Evolutionary conservation across 2,113 vertebrate species (phyloP), one percentile per base, ranked within the genome.

Genomic region (Globicephala melas): DNA sequence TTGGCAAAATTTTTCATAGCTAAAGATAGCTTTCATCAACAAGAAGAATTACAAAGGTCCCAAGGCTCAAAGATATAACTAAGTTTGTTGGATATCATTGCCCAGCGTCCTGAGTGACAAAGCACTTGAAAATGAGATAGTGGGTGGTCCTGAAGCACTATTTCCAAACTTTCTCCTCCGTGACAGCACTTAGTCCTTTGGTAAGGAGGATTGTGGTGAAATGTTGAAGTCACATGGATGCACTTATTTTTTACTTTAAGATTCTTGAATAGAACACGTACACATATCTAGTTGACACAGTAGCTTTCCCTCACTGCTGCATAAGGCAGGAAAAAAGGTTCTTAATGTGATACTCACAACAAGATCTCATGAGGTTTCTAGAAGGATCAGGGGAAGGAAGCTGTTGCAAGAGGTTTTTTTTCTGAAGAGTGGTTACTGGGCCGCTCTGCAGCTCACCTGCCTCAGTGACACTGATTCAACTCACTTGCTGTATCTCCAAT

Each of bases 21-120:
- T 33, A 67, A 91, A 89, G 67, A 91, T 81, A 93, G 25, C 11
- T 73, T 82, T 82, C 90, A 96, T 86, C 95, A 86, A 77, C 18
- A 82, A 55, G 62, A 81, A 95, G 47, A 60, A 74, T 90, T 13
- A 33, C 8, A 36, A 91, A 26, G 6, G 20, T 47, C 53, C 21
- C n/a, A 31, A 90, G 74, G 12, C 60, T 50, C 81, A 80, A 63
- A 91, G 31, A 33, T 41, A 41, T 31, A 58, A 73, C 62, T 58
- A 68, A 50, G 31, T 67, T 41, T 94, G 36, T 15, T 50, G 26
- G 63, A 58, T 60, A 33, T 38, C 18, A 65, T 4, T 68, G 8
- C 8, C n/a, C 74, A 50, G 58, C 8, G n/a, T 94, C 20, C 63
- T 63, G 47, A 38, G 55, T 65, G 60, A 93, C 11, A 76, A 6